phyloP scores from a whole-genome alignment of 2,888 invertebrate species.

The Netelia inedita region DNA sequence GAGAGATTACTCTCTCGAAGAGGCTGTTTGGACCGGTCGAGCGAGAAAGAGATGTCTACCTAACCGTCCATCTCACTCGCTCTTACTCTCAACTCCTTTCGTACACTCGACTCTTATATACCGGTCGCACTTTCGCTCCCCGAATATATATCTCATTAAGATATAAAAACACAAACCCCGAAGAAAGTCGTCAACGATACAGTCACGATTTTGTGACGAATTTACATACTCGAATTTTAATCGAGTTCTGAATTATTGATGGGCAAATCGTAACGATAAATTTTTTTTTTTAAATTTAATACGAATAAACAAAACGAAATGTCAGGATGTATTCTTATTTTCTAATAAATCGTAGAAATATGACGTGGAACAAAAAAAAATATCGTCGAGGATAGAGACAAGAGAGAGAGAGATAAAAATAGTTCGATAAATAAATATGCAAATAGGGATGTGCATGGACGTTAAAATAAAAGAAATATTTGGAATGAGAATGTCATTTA shows the following conservation, averaged over 20 bases:
- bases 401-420: not conserved
- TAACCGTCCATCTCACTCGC: constrained; percentile 9
- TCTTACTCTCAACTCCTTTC: not conserved
- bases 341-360: not conserved
- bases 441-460: not conserved
- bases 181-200: not conserved
- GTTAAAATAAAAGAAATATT: constrained; percentile 4
- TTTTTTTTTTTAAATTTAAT: not conserved
- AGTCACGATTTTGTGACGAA: constrained; percentile 4
- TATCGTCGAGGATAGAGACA: not conserved
- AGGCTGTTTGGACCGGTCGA: constrained; percentile 41
- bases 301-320: not conserved
- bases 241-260: constrained; percentile 10
- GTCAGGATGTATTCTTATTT: not conserved
- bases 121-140: constrained; percentile 29
- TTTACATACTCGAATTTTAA: not conserved
- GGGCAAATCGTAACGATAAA: not conserved
- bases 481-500: not conserved
- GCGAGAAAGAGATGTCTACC: constrained; percentile 27
- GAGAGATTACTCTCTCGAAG: constrained; percentile 7
- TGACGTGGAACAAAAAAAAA: too few relatives aligned
- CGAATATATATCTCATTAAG: constrained; percentile 37
- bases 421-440: not conserved
- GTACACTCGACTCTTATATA: not conserved
- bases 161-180: not conserved